Evolutionary conservation across 2,888 invertebrate species (phyloP).

Genomic region (Oscheius onirici): DNA sequence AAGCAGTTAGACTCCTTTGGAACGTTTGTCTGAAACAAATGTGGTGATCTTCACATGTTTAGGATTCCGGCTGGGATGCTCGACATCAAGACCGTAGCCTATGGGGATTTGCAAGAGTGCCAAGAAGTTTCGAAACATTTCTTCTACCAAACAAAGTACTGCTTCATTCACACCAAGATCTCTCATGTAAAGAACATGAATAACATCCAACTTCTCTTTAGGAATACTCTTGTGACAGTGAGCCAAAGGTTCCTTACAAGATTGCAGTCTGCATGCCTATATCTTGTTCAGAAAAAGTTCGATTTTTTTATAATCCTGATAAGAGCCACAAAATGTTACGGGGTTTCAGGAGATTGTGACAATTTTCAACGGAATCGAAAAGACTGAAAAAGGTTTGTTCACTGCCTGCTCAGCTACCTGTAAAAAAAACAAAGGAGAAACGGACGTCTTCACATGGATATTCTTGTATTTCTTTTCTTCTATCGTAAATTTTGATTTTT

Average conservation of each 20-base stretch:
- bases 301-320: neutral
- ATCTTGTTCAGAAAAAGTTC: constrained; percentile 14
- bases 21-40: no score
- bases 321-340: neutral
- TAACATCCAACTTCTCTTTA: neutral
- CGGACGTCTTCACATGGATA: constrained; percentile 17
- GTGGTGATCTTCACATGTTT: no score
- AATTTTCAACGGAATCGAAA: neutral
- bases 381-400: neutral
- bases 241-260: neutral
- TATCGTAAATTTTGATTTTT: neutral
- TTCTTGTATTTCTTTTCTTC: neutral
- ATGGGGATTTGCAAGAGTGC: constrained; percentile 9
- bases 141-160: constrained; percentile 22
- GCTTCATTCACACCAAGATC: constrained; percentile 2
- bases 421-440: neutral
- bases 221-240: neutral
- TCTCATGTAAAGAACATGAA: neutral
- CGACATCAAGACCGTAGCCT: constrained; percentile 1
- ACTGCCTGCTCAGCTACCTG: constrained; percentile 1
- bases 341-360: constrained; percentile 9
- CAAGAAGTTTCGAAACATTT: constrained; percentile 12
- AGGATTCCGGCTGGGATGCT: constrained; percentile 7
- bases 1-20: constrained; percentile 21
- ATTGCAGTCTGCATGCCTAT: constrained; percentile 24